Conservation (phyloP, 2,888 invertebrate genomes). For the Drosophila austrosaltans region DNA sequence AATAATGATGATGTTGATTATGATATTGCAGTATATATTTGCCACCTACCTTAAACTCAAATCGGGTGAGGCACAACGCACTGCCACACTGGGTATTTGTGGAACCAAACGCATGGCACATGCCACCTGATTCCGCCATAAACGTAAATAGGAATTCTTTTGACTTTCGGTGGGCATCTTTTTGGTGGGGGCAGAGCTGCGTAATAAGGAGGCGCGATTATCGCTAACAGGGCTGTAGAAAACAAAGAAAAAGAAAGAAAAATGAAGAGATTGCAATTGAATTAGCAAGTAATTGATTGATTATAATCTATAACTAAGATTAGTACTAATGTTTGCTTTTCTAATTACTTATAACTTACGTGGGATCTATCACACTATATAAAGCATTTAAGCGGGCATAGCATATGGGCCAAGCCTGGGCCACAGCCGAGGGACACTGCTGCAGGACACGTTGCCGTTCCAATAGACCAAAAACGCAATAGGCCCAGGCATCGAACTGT, state of each 20-base stretch:
- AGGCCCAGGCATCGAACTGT: conserved; percentile 94
- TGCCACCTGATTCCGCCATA: conserved; percentile 99
- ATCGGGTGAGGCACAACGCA: conserved; percentile 96
- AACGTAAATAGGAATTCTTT: conserved; percentile 96
- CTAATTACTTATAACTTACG: conserved; percentile 85
- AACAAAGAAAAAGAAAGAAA: conserved; percentile 56
- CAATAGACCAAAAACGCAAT: conserved; percentile 94
- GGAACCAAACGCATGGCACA: conserved; percentile 98
- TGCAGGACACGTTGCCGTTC: conserved; percentile 92
- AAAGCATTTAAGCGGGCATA: conserved; percentile 95
- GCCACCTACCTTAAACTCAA: conserved; percentile 91
- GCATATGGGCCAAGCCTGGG: conserved; percentile 97
- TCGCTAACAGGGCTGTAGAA: conserved; percentile 94
- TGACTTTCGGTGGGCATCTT: conserved; percentile 93
- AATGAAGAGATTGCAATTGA: neutral
- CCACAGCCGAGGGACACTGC: conserved; percentile 92
- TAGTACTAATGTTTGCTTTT: neutral
- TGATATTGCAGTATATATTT: neutral
- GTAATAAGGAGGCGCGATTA: conserved; percentile 95
- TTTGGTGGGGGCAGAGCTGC: conserved; percentile 93
- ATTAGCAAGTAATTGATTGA: no score
- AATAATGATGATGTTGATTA: conserved; percentile 19
- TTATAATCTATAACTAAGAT: no score
- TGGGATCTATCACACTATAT: conserved; percentile 96
- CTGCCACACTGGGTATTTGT: conserved; percentile 92